Base-by-base conservation (phyloP, 2,888 invertebrate genomes). In the Gastrophysa polygoni region DNA sequence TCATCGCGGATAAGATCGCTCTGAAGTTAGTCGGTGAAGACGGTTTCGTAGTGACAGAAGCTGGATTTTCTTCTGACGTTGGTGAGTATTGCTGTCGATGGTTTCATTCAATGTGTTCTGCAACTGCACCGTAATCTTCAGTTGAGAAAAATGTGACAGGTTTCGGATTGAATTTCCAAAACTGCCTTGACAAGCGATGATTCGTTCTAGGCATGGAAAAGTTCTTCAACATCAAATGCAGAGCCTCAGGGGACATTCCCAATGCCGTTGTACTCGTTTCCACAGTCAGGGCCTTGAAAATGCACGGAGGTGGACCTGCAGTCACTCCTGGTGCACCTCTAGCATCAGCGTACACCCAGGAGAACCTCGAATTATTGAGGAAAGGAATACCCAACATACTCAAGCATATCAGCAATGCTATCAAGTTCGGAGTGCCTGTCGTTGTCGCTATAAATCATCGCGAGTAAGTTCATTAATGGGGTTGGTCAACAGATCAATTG, bases 11-110 rank as follows among this genome's bases (percentile, higher is more conserved):
- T 82, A 90, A 91, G 77, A 89, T 98, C 68, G 98, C 93, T 7
- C 84, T 98, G 68, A 98, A 98, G 82, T 84, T 99, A 51, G 98
- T 96, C 10, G 96, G 96, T 6, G 86, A 89, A 67, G 85, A 92
- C 21, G 99, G 98, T 29, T 94, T 90, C 78, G 97, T 98, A 60
- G 89, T 98, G 16, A 99, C 99, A 0, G 99, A 99, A 83, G 97
- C 97, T 38, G 99, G 99, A 34, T 99, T 99, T 79, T 98, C 98
- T 8, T 97, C 98, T 10, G 99, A 99, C 80, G 97, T 99, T 74
- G 98, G 92, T 88, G 75, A 74, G 77, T 34, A 47, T 34, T 34
- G 17, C 16, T 44, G 21, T 59, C 18, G 1, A 18, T 1, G 28
- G 6, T 28, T n/a, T n/a, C n/a, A n/a, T n/a, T n/a, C n/a, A n/a